Evolutionary conservation across 2,888 invertebrate species (phyloP), one percentile per base, ranked within the genome.

Genomic region (Xiphydria camelus): DNA sequence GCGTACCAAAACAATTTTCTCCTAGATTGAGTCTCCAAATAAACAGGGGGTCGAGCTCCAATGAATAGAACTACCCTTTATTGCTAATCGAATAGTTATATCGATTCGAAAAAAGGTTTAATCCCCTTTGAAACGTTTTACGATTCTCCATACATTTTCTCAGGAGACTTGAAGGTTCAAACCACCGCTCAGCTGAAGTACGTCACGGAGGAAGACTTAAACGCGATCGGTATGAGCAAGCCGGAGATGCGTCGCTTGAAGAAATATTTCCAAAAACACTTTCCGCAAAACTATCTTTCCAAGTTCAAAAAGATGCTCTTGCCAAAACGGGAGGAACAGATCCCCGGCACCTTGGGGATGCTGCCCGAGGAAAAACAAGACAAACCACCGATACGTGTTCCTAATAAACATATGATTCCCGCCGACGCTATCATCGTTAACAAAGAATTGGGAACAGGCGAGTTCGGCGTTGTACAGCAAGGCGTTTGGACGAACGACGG

Each of bases 401-500:
- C 89, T 41, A 90, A 89, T 66, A 92, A 93, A 73, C 94, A 96
- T 47, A 76, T 76, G 70, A 92, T 92, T 68, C 87, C 89, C 2
- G 88, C 91, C 21, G 94, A 94, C 66, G 88, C 91, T 56, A 94
- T 97, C 64, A 88, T 90, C 47, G 89, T 96, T 35, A 94, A 94
- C 73, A 95, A 96, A 73, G 94, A 94, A 70, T 79, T 99, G 44
- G 98, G 98, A 19, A 90, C 89, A 64, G 98, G 99, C 9, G 97
- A 99, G 76, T 99, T 99, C 79, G 98, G 98, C 3, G 91, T 94
- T 9, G 98, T 99, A 0, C 96, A 96, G 72, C 97, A 96, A 77
- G 98, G 96, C 2, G 91, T 94, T 5, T 97, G 96, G 96, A 92
- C 91, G 36, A 93, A 94, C 68, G 93, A 93, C 59, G 93, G 90